Percentiles rank a stretch among this genome's conserved stretches.
phyloP scores from a whole-genome alignment of 92 coral and sea anemone species.

The Umimayanthus chanpuru region DNA sequence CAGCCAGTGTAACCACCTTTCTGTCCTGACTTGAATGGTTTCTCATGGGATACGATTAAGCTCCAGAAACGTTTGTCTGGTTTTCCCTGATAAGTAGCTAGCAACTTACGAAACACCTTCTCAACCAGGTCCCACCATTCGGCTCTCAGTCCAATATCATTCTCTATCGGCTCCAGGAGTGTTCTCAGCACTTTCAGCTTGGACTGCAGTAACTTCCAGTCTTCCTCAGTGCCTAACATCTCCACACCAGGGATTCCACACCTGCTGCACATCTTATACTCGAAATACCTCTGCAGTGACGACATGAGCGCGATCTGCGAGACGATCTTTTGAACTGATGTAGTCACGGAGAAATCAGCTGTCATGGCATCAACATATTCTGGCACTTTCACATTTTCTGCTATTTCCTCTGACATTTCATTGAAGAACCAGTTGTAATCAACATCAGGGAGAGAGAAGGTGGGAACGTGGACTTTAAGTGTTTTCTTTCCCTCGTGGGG shows the following conservation, averaged over 20 bases:
- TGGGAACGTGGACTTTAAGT: conserved; percentile 56
- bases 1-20: conserved; percentile 44
- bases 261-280: background rate
- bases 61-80: conserved; percentile 64
- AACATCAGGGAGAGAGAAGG: conserved; percentile 47
- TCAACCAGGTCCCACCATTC: conserved; percentile 69
- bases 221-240: conserved; percentile 65
- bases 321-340: conserved; percentile 69
- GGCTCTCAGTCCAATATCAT: conserved; percentile 48
- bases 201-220: conserved; percentile 50
- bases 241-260: conserved; percentile 76
- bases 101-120: conserved; percentile 57
- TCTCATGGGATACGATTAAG: conserved; percentile 37
- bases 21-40: conserved; percentile 46
- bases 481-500: conserved; percentile 65
- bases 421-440: conserved; percentile 54
- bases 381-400: conserved; percentile 67
- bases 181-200: conserved; percentile 11
- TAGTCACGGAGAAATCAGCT: conserved; percentile 49
- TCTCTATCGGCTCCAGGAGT: conserved; percentile 49
- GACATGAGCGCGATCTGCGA: conserved; percentile 64
- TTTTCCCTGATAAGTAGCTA: conserved; percentile 62
- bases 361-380: conserved; percentile 53
- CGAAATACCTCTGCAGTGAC: conserved; percentile 55
- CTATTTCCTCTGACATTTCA: conserved; percentile 50